These are phyloP conservation scores for Sphaerophoria taeniata DNA, from an alignment of 2,888 invertebrate species.

Conservation along the genomic window DNA sequence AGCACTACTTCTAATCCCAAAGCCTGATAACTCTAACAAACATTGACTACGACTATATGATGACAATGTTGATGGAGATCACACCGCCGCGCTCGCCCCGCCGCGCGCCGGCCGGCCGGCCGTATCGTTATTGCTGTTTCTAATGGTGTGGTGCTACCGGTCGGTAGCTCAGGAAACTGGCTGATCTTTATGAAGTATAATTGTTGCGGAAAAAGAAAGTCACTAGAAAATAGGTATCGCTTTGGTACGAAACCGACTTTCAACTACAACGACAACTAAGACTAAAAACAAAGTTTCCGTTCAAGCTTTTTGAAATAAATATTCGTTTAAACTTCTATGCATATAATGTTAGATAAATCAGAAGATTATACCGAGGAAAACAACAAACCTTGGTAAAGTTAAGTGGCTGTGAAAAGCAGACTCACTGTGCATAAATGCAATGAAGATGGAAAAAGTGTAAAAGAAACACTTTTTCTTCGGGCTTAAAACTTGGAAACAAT, in stretches of 20 bases:
- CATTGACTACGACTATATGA: not conserved
- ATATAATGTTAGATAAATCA: conserved; percentile 56
- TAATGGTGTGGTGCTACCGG: not conserved
- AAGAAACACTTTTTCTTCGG: conserved; percentile 31
- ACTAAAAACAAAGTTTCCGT: not conserved
- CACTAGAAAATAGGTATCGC: not conserved
- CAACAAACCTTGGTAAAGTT: conserved; percentile 33
- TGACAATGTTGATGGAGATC: not conserved
- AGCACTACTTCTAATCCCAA: conserved; percentile 64
- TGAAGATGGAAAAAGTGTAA: not conserved
- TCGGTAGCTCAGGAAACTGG: not conserved
- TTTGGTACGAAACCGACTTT: not conserved
- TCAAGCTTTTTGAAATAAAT: conserved; percentile 19
- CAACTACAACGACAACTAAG: too few species aligned
- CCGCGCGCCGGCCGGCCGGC: too few species aligned
- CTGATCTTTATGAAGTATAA: conserved; percentile 56
- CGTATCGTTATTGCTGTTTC: not conserved
- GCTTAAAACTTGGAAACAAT: conserved; percentile 14
- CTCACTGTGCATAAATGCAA: conserved; percentile 30
- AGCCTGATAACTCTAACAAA: conserved; percentile 10
- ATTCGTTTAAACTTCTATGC: conserved; percentile 61
- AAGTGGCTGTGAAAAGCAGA: conserved; percentile 28
- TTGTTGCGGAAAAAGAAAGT: conserved; percentile 56
- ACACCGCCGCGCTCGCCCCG: too few species aligned
- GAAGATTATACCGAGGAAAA: conserved; percentile 51